Base-by-base conservation (phyloP, 2,113 vertebrate genomes). In the Ranitomeya variabilis region DNA sequence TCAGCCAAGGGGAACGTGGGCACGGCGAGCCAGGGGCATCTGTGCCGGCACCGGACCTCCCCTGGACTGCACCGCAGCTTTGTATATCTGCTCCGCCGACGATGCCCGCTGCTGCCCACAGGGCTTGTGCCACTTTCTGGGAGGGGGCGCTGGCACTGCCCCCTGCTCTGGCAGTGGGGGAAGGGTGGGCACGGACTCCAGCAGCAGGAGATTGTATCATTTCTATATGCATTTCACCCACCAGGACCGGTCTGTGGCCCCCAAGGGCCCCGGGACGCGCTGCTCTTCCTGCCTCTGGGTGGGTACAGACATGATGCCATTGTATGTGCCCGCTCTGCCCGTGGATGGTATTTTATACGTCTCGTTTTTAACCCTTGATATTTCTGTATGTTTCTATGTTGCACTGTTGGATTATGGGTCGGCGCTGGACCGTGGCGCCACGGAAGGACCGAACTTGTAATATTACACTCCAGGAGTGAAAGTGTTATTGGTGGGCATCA, bases 1-100 rank as follows among this genome's bases (percentile, higher is more conserved):
- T 0, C 26, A 83, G 90, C 69, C 69, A 67, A 62, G 88, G 88
- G 77, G 88, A 51, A 89, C 83, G 69, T 51, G 89, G 81, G 89
- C 84, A 74, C 31, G 21, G 31, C n/a, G 31, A 16, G 69, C 26
- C 52, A 74, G 66, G 90, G 26, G 77, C 23, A 19, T 11, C 4
- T 5, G 19, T 89, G 59, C 80, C 21, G 81, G 59, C 26, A 64
- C 51, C 16, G 92, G 92, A 89, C 91, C 91, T 90, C 87, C 90
- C 91, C 91, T 90, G 89, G 85, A 83, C 60, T 90, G 87, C 87
- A 87, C 92, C 92, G 89, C 88, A 67, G 26, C 37, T 64, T 91
- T 87, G 23, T 74, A 21, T 45, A 51, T 77, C 87, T 89, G 89
- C 89, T 79, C 91, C 0, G 0, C 21, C 10, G 12, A 0, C 1